These are phyloP conservation scores for Caenorhabditis sulstoni DNA, from an alignment of 2,888 invertebrate genomes.

Conservation along the genomic window DNA sequence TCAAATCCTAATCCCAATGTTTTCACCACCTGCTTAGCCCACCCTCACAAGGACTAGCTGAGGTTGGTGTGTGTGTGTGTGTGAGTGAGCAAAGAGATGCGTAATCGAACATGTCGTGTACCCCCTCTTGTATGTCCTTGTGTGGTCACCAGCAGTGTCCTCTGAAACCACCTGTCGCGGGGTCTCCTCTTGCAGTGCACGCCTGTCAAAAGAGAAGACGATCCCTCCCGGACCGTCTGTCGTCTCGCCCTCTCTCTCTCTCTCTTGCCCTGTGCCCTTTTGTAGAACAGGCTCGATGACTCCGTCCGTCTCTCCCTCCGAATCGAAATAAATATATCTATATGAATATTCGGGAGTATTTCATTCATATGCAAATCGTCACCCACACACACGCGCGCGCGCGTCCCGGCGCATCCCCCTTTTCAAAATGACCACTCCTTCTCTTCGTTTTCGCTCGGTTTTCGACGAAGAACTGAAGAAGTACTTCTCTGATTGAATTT, in stretches of 20 bases:
- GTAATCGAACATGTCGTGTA: constrained; percentile 29
- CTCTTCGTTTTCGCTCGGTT: no score
- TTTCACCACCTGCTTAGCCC: constrained; percentile 3
- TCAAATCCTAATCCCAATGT: constrained; percentile 3
- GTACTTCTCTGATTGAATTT: no score
- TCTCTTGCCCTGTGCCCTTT: constrained; percentile 8
- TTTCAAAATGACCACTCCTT: no score
- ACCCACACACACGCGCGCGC: background rate
- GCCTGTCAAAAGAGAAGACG: background rate
- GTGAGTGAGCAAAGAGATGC: constrained; percentile 13
- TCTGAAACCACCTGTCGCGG: constrained; percentile 38
- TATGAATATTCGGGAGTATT: constrained; percentile 25
- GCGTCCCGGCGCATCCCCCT: no score
- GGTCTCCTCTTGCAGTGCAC: background rate
- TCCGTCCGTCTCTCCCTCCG: background rate
- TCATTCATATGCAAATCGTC: constrained; percentile 51
- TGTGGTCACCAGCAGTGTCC: constrained; percentile 1
- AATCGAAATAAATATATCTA: constrained; percentile 2
- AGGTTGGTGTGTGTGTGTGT: no score
- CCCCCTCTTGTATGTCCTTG: constrained; percentile 9
- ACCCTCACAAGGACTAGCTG: no score
- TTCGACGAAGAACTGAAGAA: no score
- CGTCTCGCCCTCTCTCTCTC: constrained; percentile 14
- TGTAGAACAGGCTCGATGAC: background rate
- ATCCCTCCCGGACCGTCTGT: constrained; percentile 2